Conservation (phyloP, 2,797 vertebrate species). For the Pogoniulus pusillus region DNA sequence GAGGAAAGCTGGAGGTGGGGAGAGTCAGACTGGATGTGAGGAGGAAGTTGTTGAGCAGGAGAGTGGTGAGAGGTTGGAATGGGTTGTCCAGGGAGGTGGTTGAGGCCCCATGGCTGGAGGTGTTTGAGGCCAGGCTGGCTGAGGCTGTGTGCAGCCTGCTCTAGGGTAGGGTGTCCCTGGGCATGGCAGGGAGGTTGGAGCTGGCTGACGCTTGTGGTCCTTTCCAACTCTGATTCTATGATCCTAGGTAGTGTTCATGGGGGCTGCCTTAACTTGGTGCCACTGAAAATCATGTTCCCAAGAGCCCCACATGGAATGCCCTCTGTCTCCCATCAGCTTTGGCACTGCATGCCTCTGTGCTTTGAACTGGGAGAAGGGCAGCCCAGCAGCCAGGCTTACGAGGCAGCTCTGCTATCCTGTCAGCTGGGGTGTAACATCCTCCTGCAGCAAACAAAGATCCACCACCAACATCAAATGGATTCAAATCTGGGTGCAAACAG, state of each 20-base stretch:
- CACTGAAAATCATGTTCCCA: background rate
- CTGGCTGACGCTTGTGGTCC: no score
- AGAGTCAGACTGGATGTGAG: no score
- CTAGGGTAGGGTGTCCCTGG: no score
- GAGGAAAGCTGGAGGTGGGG: no score
- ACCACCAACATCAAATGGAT: conserved; percentile 21
- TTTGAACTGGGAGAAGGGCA: background rate
- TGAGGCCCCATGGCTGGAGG: no score
- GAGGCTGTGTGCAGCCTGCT: no score
- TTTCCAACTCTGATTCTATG: no score
- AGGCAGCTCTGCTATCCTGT: conserved; percentile 20
- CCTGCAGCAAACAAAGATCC: conserved; percentile 47
- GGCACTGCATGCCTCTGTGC: background rate
- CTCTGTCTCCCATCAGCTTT: background rate
- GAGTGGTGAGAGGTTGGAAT: no score
- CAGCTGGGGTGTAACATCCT: conserved; percentile 32
- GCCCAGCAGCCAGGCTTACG: conserved; percentile 9
- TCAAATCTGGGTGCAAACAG: conserved; percentile 25
- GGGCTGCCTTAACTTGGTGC: background rate
- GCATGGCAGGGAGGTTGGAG: no score
- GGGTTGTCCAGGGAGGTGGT: no score
- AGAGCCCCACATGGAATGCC: background rate
- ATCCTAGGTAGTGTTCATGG: rapidly evolving
- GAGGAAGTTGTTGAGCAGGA: no score
- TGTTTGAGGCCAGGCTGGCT: no score